Conservation (phyloP, 1,140 invertebrate genomes). For the Drosophila sechellia region DNA sequence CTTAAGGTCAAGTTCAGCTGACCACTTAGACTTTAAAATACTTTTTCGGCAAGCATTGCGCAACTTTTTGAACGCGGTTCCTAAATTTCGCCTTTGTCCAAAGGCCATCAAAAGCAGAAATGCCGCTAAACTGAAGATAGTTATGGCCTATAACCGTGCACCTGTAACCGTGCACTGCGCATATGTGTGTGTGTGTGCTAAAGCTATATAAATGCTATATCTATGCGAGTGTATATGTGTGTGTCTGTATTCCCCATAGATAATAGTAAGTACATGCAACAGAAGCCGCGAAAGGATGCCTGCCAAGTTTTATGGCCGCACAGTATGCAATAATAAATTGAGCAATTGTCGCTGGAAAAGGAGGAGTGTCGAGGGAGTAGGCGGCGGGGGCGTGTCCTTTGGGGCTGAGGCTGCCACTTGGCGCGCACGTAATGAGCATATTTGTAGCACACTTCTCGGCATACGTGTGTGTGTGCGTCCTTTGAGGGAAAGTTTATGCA, state of each 20-base stretch:
- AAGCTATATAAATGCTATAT: neutral
- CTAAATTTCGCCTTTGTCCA: neutral
- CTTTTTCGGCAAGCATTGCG: too few species aligned
- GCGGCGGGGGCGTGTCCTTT: neutral
- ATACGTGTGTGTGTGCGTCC: slow-evolving; percentile 73
- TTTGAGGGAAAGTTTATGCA: slow-evolving; percentile 77
- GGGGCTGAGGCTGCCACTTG: slow-evolving; percentile 46
- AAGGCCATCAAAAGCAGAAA: neutral
- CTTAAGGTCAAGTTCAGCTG: too few species aligned
- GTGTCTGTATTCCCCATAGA: slow-evolving; percentile 10
- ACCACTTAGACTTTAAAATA: too few species aligned
- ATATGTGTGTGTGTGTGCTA: neutral
- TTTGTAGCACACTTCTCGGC: slow-evolving; percentile 75
- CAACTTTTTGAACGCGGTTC: neutral
- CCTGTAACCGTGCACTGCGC: slow-evolving; percentile 10
- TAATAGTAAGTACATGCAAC: slow-evolving; percentile 43
- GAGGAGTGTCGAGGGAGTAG: too few species aligned
- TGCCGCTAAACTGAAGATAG: slow-evolving; percentile 1
- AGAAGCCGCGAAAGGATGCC: slow-evolving; percentile 35
- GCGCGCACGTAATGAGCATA: slow-evolving; percentile 77
- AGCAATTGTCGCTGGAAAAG: slow-evolving; percentile 66
- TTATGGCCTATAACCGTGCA: neutral
- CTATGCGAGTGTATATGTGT: neutral
- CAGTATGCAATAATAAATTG: slow-evolving; percentile 82
- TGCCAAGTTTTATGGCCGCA: slow-evolving; percentile 70